These are phyloP conservation scores for Eupsilia transversa DNA, from an alignment of 2,888 invertebrate species.

Conservation along the genomic window DNA sequence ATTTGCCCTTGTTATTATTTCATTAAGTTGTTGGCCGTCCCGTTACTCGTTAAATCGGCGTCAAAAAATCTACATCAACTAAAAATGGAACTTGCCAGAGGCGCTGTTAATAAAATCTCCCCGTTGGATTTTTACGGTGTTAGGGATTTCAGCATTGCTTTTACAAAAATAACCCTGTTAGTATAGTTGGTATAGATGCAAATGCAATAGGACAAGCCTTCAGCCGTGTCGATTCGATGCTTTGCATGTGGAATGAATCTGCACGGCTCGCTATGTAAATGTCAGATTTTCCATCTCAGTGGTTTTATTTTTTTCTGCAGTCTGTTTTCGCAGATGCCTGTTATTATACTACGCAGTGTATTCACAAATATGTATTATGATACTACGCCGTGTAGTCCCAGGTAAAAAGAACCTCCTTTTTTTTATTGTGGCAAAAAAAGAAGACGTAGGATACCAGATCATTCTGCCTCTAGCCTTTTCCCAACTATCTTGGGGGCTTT, in stretches of 20 bases:
- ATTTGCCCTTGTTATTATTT: too few species aligned
- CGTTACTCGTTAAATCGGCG: conserved; percentile 3
- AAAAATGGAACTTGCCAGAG: neutral
- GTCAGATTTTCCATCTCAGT: neutral
- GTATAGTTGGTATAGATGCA: neutral
- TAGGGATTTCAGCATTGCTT: neutral
- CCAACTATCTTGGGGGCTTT: too few species aligned
- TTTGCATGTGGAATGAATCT: conserved; percentile 13
- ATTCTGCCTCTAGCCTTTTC: too few species aligned
- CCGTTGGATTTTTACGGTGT: conserved; percentile 11
- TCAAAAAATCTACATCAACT: conserved; percentile 3
- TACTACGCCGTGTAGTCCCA: neutral
- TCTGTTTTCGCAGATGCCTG: neutral
- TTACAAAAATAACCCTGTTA: conserved; percentile 9
- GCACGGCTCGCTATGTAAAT: conserved; percentile 19
- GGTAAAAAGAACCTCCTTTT: neutral
- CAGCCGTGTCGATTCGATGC: conserved; percentile 5
- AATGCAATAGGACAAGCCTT: conserved; percentile 25
- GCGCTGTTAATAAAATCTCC: conserved; percentile 19
- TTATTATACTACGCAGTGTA: neutral
- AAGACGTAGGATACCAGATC: too few species aligned
- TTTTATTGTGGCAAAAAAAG: neutral
- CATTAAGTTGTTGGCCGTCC: too few species aligned
- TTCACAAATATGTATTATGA: neutral
- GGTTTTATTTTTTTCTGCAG: neutral